These are phyloP conservation scores for Chondrosia reniformis DNA, from an alignment of 37 sponge, comb jelly and placozoan genomes.

Conservation along the genomic window DNA sequence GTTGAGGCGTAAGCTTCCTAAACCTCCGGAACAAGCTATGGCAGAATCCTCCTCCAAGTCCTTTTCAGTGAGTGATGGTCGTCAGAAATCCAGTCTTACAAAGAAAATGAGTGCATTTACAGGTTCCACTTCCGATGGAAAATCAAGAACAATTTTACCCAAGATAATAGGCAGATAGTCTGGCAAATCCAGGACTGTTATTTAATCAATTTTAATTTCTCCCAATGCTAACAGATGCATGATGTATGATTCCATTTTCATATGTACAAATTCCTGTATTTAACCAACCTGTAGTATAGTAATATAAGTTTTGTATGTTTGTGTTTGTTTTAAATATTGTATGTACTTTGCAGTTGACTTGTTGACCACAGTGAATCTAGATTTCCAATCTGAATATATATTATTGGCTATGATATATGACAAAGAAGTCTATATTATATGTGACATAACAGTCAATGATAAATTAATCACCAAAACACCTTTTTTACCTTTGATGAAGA, in stretches of 20 bases:
- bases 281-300: too few species aligned
- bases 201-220: not conserved
- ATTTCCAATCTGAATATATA: too few species aligned
- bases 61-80: slow-evolving; percentile 30
- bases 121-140: slow-evolving; percentile 22
- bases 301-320: too few species aligned
- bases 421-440: too few species aligned
- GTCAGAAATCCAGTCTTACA: slow-evolving; percentile 14
- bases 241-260: not conserved
- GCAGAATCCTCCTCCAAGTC: too few species aligned
- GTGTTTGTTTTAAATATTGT: too few species aligned
- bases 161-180: slow-evolving; percentile 86
- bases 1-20: slow-evolving; percentile 56
- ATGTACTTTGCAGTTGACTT: too few species aligned
- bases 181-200: not conserved
- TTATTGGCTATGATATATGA: too few species aligned
- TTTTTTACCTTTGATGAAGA: too few species aligned
- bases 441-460: too few species aligned
- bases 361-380: too few species aligned
- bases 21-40: slow-evolving; percentile 16
- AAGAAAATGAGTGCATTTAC: slow-evolving; percentile 22
- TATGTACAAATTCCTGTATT: not conserved
- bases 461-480: too few species aligned
- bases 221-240: not conserved
- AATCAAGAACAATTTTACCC: slow-evolving; percentile 77